Evolutionary conservation across 2,888 invertebrate species (phyloP).

Genomic region (Torymus texanus): DNA sequence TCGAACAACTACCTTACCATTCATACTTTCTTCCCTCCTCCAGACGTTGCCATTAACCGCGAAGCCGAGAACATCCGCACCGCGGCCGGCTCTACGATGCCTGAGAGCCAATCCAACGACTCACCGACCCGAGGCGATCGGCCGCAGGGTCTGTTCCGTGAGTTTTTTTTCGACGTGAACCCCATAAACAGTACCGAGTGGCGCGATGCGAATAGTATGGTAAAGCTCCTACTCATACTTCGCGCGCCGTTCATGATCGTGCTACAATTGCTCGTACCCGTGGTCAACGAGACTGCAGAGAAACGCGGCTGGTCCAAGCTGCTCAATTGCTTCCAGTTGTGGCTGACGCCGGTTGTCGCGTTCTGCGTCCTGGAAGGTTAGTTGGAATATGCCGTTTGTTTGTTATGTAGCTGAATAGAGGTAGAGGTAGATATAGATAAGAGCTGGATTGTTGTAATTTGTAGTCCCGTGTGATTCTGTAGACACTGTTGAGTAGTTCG

Average conservation of each 20-base stretch:
- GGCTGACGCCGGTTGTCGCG: slow-evolving; percentile 75
- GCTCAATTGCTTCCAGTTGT: slow-evolving; percentile 77
- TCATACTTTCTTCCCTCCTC: neutral
- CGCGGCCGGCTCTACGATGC: too few species aligned
- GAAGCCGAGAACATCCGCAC: slow-evolving; percentile 58
- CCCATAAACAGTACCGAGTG: slow-evolving; percentile 72
- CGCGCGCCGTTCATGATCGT: slow-evolving; percentile 77
- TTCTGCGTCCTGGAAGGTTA: slow-evolving; percentile 71
- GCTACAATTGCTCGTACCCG: slow-evolving; percentile 78
- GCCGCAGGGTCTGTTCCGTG: slow-evolving; percentile 66
- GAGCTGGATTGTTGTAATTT: neutral
- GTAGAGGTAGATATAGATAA: too few species aligned
- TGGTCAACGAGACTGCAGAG: slow-evolving; percentile 76
- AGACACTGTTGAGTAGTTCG: too few species aligned
- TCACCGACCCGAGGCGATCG: slow-evolving; percentile 52
- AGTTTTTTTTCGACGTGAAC: slow-evolving; percentile 71
- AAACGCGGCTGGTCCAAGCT: slow-evolving; percentile 79
- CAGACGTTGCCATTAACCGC: slow-evolving; percentile 69
- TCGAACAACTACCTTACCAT: too few species aligned
- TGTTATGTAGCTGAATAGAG: neutral
- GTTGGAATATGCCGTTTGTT: slow-evolving; percentile 31
- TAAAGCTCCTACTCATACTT: slow-evolving; percentile 73
- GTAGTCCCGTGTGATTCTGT: too few species aligned
- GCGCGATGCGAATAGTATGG: slow-evolving; percentile 66
- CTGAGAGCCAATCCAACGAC: too few species aligned